Base-by-base conservation (phyloP, 2,113 vertebrate species). In the Acanthochromis polyacanthus region DNA sequence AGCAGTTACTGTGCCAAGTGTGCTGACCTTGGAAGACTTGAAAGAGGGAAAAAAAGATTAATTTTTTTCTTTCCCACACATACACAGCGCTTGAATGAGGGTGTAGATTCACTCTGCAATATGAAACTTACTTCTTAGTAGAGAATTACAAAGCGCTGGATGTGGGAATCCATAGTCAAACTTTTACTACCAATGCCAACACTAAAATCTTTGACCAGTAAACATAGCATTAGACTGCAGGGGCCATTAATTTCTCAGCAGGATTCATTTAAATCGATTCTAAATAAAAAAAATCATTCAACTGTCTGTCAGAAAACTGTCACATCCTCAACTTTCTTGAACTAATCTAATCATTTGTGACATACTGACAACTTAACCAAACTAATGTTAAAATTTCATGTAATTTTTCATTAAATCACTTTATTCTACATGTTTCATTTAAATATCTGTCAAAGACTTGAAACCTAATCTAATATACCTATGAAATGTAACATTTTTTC, bases 1-100 rank as follows among this genome's bases (percentile, higher is more conserved):
- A 22, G 74, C 68, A 65, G 71, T 83, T 78, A 71, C 43, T 30
- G 61, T 85, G 70, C 78, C 84, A 77, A 79, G 64, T 71, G 23
- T 36, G 16, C 73, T 81, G 71, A 83, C 82, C 82, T 85, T 66
- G 78, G 53, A 52, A 14, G 53, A 53, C 28, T 17, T 45, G 8
- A 56, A 72, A 63, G 40, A 22, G 45, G 40, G 7, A 30, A n/a
- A 63, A n/a, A 63, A 3, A 57, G 12, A 32, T 22, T 46, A 3
- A 58, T 36, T 14, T 25, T 53, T 40, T 19, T 23, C 45, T 12
- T 36, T 53, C 40, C 14, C 32, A 4, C 23, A 70, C 74, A 76
- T 32, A 65, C 51, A 22, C 1, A 75, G 30, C 14, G 0, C 15
- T 40, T 10, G 48, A 0, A 51, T 4, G 8, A 56, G n/a, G 11